Base-by-base conservation (phyloP, 2,888 invertebrate species). In the Bibio marci region DNA sequence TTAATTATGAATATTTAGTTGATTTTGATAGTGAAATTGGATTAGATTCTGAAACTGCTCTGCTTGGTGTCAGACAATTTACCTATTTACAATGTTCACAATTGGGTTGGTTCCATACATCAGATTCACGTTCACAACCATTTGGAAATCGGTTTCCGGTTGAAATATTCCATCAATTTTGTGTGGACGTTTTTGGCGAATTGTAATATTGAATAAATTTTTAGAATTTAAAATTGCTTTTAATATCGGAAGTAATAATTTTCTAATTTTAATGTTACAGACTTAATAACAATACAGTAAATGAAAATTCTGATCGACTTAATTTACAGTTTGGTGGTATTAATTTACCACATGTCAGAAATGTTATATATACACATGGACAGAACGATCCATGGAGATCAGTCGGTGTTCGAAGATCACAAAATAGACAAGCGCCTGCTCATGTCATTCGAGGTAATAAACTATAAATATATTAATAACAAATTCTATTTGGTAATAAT, bases 71-170 rank as follows among this genome's bases (percentile, higher is more conserved):
- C 11, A 27, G 82, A 1, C 70, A 76, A 34, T 87, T 86, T 86
- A 69, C 66, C 2, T 85, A 80, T 56, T 87, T 88, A 61, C 83
- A 82, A 0, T 90, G 90, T 56, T 77, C 76, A 37, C 86, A 90
- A 63, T 87, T 74, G 56, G 88, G 86, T 39, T 87, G 76, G 67
- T 85, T 71, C 59, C 83, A 85, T 62, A 75, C 79, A 4, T 76
- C 83, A 0, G 69, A 63, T 43, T 69, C 73, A 11, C 36, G 49
- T 1, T 52, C 61, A 1, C 73, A 76, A 43, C 75, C 79, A 0
- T 71, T 72, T 12, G 58, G 59, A 14, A 49, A 33, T 6, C 50
- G 49, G 26, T 56, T 58, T 42, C 59, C 59, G 3, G 50, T 47
- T 12, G 42, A 46, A 3, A 39, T 55, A 2, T 53, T 53, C 31